phyloP scores from a whole-genome alignment of 2,797 vertebrate species.

The Emydoidea blandingii region DNA sequence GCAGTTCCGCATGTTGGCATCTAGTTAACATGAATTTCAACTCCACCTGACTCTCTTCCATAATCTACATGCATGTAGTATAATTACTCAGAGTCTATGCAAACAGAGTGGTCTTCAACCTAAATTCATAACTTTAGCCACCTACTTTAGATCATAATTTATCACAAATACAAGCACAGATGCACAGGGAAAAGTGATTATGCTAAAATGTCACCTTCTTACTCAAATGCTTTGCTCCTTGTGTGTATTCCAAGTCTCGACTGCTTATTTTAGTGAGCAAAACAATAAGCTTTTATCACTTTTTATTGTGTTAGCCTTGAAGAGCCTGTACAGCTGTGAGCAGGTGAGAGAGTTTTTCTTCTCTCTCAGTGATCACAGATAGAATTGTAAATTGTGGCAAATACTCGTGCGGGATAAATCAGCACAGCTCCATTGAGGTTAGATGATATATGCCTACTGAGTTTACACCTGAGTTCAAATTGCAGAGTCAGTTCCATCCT shows the following conservation, averaged over 20 bases:
- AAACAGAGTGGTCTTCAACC: background rate
- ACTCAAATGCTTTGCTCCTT: background rate
- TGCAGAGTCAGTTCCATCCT: conserved; percentile 13
- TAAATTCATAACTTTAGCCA: background rate
- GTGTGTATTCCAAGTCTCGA: background rate
- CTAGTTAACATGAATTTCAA: background rate
- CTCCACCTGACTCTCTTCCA: background rate
- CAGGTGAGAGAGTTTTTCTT: conserved; percentile 7
- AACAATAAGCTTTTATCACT: background rate
- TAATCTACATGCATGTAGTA: background rate
- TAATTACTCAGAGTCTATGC: background rate
- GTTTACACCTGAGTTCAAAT: background rate
- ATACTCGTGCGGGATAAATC: conserved; percentile 17
- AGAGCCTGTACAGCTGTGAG: background rate
- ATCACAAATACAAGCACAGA: conserved; percentile 6
- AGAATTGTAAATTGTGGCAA: conserved; percentile 25
- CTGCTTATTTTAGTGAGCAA: conserved; percentile 5
- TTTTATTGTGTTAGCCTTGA: conserved; percentile 25
- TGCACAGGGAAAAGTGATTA: background rate
- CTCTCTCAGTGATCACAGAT: conserved; percentile 13
- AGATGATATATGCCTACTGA: conserved; percentile 10
- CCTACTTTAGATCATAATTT: background rate
- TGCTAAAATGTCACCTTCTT: conserved; percentile 10
- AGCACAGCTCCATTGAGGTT: background rate
- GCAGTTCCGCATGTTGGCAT: background rate